Evolutionary conservation across 2,888 invertebrate genomes (phyloP).

Genomic region (Scaptomyza parva): DNA sequence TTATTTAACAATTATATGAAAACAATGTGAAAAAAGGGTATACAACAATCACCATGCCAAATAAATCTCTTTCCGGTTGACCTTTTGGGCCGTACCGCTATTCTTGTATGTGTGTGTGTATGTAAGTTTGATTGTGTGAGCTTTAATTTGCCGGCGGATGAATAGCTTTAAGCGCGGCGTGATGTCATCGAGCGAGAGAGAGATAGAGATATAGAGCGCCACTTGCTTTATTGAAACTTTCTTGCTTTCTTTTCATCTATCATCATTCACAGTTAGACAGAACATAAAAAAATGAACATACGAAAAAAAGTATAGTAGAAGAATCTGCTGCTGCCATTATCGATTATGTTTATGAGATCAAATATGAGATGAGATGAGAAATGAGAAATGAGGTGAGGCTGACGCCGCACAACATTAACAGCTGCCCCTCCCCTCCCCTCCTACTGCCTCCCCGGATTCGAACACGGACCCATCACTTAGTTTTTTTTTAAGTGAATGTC

Average conservation of each 20-base stretch:
- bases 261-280: conserved; percentile 22
- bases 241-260: conserved; percentile 14
- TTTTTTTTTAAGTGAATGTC: conserved; percentile 62
- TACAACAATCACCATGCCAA: not conserved
- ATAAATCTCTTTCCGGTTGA: conserved; percentile 26
- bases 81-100: conserved; percentile 28
- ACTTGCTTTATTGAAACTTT: conserved; percentile 63
- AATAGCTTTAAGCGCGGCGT: conserved; percentile 48
- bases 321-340: conserved; percentile 44
- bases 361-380: conserved; percentile 18
- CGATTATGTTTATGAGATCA: conserved; percentile 51
- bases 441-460: not conserved
- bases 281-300: not conserved
- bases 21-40: too few species aligned
- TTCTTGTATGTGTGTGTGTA: conserved; percentile 8
- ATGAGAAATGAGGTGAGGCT: conserved; percentile 16
- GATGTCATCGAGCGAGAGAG: conserved; percentile 64
- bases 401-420: conserved; percentile 16
- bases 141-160: conserved; percentile 66
- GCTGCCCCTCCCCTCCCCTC: conserved; percentile 12
- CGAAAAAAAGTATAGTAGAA: conserved; percentile 13
- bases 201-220: conserved; percentile 19
- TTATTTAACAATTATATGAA: too few species aligned
- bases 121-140: conserved; percentile 29
- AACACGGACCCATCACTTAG: conserved; percentile 16